Conservation (phyloP, 2,113 vertebrate genomes). For the Cebus imitator region DNA sequence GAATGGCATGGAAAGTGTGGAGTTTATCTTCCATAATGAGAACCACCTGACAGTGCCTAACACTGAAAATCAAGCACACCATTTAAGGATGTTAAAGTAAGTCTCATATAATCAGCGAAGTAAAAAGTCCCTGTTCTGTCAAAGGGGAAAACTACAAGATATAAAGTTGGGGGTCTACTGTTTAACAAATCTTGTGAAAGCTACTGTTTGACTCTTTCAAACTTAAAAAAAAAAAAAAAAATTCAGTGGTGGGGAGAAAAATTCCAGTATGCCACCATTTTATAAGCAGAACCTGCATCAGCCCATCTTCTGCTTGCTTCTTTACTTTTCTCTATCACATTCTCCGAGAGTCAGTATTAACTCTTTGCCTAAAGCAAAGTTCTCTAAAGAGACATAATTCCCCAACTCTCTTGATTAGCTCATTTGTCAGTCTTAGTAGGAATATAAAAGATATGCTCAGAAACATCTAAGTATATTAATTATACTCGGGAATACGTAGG, state of each 20-base stretch:
- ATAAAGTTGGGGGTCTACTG: not conserved
- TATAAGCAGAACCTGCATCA: not conserved
- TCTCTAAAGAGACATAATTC: not conserved
- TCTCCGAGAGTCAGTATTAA: not conserved
- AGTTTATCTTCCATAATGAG: not conserved
- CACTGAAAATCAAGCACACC: not conserved
- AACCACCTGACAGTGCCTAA: not conserved
- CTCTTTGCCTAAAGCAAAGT: not conserved
- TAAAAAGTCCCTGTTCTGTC: not conserved
- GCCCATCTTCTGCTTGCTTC: not conserved
- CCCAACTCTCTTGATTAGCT: not conserved
- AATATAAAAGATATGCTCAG: not conserved
- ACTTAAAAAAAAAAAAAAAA: not conserved
- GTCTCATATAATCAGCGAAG: not conserved
- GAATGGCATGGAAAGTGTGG: rapidly evolving
- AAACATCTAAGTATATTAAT: not conserved
- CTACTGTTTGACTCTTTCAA: not conserved
- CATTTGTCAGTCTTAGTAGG: not conserved
- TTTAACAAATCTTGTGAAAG: not conserved
- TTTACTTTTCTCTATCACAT: not conserved
- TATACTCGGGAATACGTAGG: not conserved
- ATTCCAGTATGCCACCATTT: not conserved
- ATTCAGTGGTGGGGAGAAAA: not conserved
- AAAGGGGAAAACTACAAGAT: not conserved
- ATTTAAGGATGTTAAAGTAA: not conserved